A percentile compares a stretch with the other conserved stretches of the same genome.
Conservation (phyloP, 2,888 invertebrate genomes). For the Drosophila mercatorum region DNA sequence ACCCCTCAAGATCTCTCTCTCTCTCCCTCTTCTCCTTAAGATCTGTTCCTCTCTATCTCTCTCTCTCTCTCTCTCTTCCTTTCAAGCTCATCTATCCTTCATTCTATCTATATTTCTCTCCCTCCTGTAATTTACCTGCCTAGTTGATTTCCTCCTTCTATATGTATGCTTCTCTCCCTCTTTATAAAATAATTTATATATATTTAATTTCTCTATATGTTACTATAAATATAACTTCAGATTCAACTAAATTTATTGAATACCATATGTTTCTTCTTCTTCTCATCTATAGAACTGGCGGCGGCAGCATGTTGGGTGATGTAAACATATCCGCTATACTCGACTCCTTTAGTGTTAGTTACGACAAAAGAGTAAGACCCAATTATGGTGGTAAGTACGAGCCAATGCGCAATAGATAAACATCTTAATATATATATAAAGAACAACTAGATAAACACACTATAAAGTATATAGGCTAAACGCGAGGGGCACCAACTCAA, state of each 20-base stretch:
- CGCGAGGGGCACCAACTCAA: constrained; percentile 45
- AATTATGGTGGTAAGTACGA: constrained; percentile 96
- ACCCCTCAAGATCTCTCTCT: neutral
- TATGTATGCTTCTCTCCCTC: neutral
- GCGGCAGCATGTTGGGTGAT: constrained; percentile 93
- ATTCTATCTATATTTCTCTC: no score
- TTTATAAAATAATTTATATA: neutral
- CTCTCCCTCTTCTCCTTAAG: neutral
- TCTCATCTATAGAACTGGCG: constrained; percentile 81
- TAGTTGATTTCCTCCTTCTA: neutral
- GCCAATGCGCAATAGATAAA: constrained; percentile 28
- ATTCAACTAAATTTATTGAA: neutral
- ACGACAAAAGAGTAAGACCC: constrained; percentile 99
- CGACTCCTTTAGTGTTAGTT: constrained; percentile 97
- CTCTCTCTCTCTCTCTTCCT: neutral
- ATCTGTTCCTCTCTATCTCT: neutral
- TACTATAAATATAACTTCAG: no score
- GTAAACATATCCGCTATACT: constrained; percentile 98
- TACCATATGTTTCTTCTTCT: neutral
- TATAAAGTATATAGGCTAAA: constrained; percentile 40
- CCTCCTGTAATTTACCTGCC: no score
- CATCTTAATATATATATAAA: constrained; percentile 8
- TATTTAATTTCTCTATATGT: no score
- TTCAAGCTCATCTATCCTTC: no score
- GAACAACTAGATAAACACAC: constrained; percentile 44